phyloP scores from a whole-genome alignment of 2,797 vertebrate genomes.

The Pelobates cultripes region DNA sequence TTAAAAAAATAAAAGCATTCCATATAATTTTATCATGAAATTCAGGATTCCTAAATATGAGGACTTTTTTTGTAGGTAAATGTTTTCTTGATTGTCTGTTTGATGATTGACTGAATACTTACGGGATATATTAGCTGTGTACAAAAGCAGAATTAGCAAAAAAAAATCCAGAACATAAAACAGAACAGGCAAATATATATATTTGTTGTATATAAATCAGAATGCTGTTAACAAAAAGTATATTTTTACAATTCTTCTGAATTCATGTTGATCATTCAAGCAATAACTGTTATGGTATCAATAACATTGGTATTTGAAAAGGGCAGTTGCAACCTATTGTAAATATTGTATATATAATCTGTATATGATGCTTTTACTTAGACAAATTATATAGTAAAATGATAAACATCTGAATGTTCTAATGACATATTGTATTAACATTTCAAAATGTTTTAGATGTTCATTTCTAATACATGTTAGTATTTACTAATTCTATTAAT shows the following conservation, averaged over 20 bases:
- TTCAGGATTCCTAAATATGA: not conserved
- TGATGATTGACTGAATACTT: not conserved
- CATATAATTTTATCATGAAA: not conserved
- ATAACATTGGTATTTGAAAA: slow-evolving; percentile 3
- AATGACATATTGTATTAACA: not conserved
- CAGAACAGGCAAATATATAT: not conserved
- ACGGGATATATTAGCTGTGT: too few species aligned
- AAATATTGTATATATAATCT: slow-evolving; percentile 21
- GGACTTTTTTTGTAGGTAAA: too few species aligned
- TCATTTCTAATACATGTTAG: not conserved
- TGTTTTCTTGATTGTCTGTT: too few species aligned
- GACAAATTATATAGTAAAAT: not conserved
- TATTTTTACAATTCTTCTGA: not conserved
- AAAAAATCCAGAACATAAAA: not conserved
- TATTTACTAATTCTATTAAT: not conserved
- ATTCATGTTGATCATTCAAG: slow-evolving; percentile 27
- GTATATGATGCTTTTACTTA: slow-evolving; percentile 1
- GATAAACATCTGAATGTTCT: not conserved
- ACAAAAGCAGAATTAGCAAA: not conserved
- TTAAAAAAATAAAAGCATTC: not conserved
- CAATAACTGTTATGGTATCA: slow-evolving; percentile 32
- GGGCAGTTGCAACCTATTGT: slow-evolving; percentile 2
- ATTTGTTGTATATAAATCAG: slow-evolving; percentile 16
- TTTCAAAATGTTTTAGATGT: not conserved
- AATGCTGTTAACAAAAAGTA: not conserved